phyloP scores from a whole-genome alignment of 92 coral and sea anemone species.

The Epizoanthus illoricatus region DNA sequence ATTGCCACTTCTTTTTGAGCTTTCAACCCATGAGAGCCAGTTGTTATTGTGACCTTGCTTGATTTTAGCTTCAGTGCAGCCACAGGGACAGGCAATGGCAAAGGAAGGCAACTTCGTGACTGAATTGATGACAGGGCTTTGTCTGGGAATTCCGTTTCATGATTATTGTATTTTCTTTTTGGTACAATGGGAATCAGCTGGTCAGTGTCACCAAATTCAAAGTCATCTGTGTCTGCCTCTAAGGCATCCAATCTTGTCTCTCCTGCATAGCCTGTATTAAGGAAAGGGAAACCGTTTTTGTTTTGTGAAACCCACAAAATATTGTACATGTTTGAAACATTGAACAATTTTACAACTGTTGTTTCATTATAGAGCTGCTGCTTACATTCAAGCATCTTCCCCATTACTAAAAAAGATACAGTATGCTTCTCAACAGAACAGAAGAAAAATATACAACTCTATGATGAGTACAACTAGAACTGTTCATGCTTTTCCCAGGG shows the following conservation, averaged over 20 bases:
- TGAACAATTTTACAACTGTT: too few relatives aligned
- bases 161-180: slow-evolving; percentile 8
- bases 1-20: slow-evolving; percentile 12
- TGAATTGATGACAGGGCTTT: slow-evolving; percentile 2
- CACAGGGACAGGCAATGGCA: slow-evolving; percentile 16
- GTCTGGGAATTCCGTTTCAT: neutral
- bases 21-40: slow-evolving; percentile 20
- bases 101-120: neutral
- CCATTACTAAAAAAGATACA: too few relatives aligned
- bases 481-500: too few relatives aligned
- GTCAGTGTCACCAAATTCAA: neutral
- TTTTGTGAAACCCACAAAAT: too few relatives aligned
- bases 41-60: neutral
- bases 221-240: slow-evolving; percentile 12
- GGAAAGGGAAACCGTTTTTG: too few relatives aligned
- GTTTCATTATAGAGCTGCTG: too few relatives aligned
- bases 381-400: too few relatives aligned
- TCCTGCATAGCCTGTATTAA: neutral
- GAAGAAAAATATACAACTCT: too few relatives aligned
- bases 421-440: too few relatives aligned
- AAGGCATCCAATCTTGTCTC: slow-evolving; percentile 28
- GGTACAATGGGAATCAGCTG: slow-evolving; percentile 7
- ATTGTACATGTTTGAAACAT: too few relatives aligned
- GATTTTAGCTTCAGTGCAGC: slow-evolving; percentile 5
- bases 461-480: too few relatives aligned